Base-by-base conservation (phyloP, 37 sponge, comb jelly and placozoan genomes). In the Beroe ovata region DNA sequence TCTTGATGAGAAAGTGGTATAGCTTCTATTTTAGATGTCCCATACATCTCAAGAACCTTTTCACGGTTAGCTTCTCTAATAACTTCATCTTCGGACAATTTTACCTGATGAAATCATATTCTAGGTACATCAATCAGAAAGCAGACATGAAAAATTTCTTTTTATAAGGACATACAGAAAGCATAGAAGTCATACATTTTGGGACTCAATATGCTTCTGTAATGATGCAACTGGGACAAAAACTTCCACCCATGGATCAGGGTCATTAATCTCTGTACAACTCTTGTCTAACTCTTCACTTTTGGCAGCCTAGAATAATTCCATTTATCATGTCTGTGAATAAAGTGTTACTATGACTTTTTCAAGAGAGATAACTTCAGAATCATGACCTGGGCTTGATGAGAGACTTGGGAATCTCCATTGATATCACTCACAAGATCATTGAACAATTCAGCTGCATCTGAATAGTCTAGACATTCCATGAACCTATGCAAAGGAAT, bases 41-140 rank as follows among this genome's bases (percentile, higher is more conserved):
- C 84, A 77, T 77, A 77, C 84, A 77, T 77, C 41, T 77, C 84
- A 1, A 77, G 84, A 40, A 77, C 84, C 28, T 77, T 77, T 42
- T 77, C 84, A n/a, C 84, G 2, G 47, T n/a, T 77, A 6, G 42
- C 54, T 77, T 77, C 84, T 23, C 84, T 66, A 30, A 66, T 66
- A 2, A 66, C 69, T 66, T 66, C 69, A 66, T 66, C 69, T 32
- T 66, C 69, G 34, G 32, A 34, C 1, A 66, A 19, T 11, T 66
- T 37, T 26, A 66, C 69, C 69, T 66, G 69, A 1, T 28, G 3
- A 62, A 62, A 28, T 62, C 8, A 58, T 18, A 58, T 58, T 19
- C 59, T n/a, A n/a, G n/a, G n/a, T n/a, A n/a, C n/a, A n/a, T n/a
- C n/a, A n/a, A n/a, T n/a, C n/a, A n/a, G n/a, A n/a, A n/a, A n/a